Evolutionary conservation across 2,113 vertebrate genomes (phyloP).

Genomic region (Hassar affinis): DNA sequence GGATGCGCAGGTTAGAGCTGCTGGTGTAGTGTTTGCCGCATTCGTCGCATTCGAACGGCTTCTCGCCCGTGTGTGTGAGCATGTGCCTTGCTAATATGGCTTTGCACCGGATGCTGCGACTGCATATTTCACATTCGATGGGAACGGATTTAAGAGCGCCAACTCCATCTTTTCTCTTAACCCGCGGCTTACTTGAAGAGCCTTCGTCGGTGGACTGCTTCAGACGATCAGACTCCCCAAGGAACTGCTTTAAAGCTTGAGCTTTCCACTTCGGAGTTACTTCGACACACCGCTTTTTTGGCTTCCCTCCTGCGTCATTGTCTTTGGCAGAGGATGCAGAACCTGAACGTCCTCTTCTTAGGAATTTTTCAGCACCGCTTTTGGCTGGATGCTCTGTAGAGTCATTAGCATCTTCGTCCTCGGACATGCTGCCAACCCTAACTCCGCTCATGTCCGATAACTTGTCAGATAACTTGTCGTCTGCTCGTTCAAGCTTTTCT

Average conservation of each 20-base stretch:
- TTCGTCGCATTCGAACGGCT: conserved; percentile 25
- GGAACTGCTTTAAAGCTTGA: background rate
- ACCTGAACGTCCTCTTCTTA: background rate
- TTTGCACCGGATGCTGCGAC: background rate
- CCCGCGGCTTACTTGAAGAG: background rate
- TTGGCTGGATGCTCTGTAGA: background rate
- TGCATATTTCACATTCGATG: conserved; percentile 21
- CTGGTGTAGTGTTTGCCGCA: conserved; percentile 39
- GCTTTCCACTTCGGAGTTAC: background rate
- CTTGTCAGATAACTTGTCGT: background rate
- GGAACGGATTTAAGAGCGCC: background rate
- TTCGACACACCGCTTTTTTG: background rate
- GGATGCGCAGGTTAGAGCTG: conserved; percentile 29
- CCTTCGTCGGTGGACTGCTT: background rate
- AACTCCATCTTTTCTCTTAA: background rate
- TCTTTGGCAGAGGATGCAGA: background rate
- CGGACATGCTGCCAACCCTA: background rate
- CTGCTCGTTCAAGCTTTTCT: background rate
- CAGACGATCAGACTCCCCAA: background rate
- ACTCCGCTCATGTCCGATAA: background rate
- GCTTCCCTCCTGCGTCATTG: background rate
- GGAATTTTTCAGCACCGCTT: background rate
- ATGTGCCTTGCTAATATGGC: conserved; percentile 25
- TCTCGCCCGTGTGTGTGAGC: conserved; percentile 33
- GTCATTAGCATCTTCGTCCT: background rate